phyloP scores from a whole-genome alignment of 2,797 vertebrate species.

The Sebastes kiyomatsui region DNA sequence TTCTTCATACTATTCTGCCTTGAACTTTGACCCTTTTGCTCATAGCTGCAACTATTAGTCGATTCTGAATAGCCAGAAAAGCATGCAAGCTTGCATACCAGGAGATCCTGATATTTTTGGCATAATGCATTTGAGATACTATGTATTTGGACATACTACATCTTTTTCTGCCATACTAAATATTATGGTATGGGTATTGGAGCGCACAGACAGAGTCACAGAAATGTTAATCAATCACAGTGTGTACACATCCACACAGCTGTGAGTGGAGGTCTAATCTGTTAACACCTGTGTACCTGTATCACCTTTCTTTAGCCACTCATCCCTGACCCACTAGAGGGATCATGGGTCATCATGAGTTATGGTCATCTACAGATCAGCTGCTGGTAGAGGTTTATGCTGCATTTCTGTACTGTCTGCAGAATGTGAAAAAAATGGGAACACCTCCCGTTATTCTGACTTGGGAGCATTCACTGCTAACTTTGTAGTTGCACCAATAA shows the following conservation, averaged over 20 bases:
- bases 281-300: not conserved
- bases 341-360: not conserved
- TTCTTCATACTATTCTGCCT: no score
- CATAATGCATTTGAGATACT: no score
- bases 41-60: no score
- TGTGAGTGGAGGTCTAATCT: not conserved
- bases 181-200: no score
- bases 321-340: not conserved
- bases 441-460: no score
- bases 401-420: not conserved
- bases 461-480: not conserved
- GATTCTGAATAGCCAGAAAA: no score
- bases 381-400: not conserved
- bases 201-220: no score
- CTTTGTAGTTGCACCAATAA: not conserved
- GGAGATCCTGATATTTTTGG: no score
- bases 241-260: not conserved
- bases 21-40: no score
- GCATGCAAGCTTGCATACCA: no score
- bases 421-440: not conserved
- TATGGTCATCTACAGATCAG: not conserved
- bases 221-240: not conserved
- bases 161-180: no score
- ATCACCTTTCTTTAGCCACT: not conserved
- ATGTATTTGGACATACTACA: no score